Percentiles rank a stretch among this genome's conserved stretches.
Evolutionary conservation across 2,888 invertebrate genomes (phyloP).

Genomic region (Oscheius myriophilus): DNA sequence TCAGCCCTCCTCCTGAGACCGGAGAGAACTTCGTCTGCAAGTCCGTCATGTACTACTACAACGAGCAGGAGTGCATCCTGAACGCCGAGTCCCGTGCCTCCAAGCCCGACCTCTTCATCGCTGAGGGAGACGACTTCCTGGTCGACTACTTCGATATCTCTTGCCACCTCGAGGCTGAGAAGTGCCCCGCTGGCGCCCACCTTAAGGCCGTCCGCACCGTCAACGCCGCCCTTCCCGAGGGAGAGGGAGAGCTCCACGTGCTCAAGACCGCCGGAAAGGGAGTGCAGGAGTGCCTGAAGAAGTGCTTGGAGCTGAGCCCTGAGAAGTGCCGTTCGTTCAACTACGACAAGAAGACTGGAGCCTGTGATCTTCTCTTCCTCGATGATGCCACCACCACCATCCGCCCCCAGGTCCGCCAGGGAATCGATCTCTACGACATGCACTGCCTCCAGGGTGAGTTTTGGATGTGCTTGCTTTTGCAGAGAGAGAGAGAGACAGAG

Average conservation of each 20-base stretch:
- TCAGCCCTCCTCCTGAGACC: conserved; percentile 69
- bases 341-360: conserved; percentile 62
- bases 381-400: conserved; percentile 68
- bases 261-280: conserved; percentile 55
- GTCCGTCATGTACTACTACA: conserved; percentile 71
- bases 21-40: conserved; percentile 69
- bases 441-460: conserved; percentile 66
- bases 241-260: conserved; percentile 66
- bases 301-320: conserved; percentile 57
- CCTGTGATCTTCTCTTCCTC: conserved; percentile 68
- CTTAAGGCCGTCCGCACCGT: conserved; percentile 64
- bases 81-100: conserved; percentile 68
- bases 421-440: conserved; percentile 67
- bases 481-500: neutral
- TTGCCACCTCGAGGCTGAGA: conserved; percentile 65
- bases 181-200: conserved; percentile 63
- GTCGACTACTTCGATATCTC: conserved; percentile 71
- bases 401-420: conserved; percentile 62
- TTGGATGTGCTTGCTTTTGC: neutral
- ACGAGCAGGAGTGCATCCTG: conserved; percentile 70
- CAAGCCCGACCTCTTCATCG: conserved; percentile 70
- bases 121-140: conserved; percentile 65
- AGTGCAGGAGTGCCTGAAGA: conserved; percentile 59
- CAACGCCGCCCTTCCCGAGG: conserved; percentile 68
- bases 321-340: conserved; percentile 70